Evolutionary conservation across 2,797 vertebrate genomes (phyloP), one percentile per base, ranked within the genome.

Genomic region (Chrosomus eos): DNA sequence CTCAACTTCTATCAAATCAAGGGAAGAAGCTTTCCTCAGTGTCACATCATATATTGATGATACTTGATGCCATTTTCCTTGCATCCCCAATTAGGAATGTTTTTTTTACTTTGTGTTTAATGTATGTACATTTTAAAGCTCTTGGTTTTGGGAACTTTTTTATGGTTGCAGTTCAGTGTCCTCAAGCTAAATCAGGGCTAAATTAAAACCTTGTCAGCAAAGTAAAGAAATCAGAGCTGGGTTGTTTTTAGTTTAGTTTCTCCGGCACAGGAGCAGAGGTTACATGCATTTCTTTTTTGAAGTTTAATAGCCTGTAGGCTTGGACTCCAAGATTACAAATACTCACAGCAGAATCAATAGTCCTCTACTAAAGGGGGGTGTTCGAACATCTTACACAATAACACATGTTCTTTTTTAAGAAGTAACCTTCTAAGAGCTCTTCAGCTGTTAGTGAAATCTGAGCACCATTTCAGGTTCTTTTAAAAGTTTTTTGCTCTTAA

Each of bases 281-380:
- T 79, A 48, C 70, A 53, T 87, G 53, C 53, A 68, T 82, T 13
- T 77, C 51, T 83, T 76, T 74, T 88, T 82, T 86, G 8, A 81
- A 79, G 81, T 76, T 70, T 72, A 85, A 81, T 88, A 66, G 62
- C 83, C 87, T 80, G 77, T 80, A 84, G 87, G 87, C 83, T 87
- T 87, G 75, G 75, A 83, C 79, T 82, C 75, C 33, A 38, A 79
- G 72, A 71, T 64, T 86, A 85, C 79, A 83, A 86, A 80, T 76
- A 66, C 84, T 71, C 84, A 33, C 33, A 62, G 60, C 51, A 84
- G 72, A 88, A 89, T 89, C 87, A 86, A 86, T 90, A 88, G 80
- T 81, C 36, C 82, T 88, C 82, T 82, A 38, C 80, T 67, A 77
- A 66, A 70, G 40, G n/a, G 60, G 60, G 70, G 64, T 67, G 64